Percentiles rank a stretch among this genome's conserved stretches.
Evolutionary conservation across 2,113 vertebrate genomes (phyloP).

Genomic region (Helogale parvula): DNA sequence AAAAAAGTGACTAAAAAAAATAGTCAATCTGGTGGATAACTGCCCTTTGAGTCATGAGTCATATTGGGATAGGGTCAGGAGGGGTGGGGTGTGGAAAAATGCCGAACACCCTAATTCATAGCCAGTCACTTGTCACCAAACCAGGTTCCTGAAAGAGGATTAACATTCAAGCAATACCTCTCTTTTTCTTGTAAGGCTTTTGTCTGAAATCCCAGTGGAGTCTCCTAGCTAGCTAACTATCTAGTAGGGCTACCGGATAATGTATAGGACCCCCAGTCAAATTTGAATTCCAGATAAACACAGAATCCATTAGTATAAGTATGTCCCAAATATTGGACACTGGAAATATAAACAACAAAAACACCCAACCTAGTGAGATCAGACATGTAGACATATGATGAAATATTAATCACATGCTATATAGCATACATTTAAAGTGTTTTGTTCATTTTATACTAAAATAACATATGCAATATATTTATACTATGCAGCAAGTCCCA

Average conservation of each 20-base stretch:
- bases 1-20: not conserved
- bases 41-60: not conserved
- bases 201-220: not conserved
- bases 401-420: not conserved
- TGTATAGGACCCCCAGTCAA: not conserved
- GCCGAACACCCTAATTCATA: not conserved
- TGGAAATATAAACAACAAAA: not conserved
- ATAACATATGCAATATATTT: not conserved
- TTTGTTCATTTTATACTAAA: not conserved
- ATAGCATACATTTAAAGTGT: not conserved
- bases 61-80: not conserved
- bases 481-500: not conserved
- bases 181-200: not conserved
- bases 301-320: not conserved
- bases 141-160: not conserved
- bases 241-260: not conserved
- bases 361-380: not conserved
- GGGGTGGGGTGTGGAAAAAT: not conserved
- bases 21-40: not conserved
- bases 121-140: not conserved
- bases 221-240: not conserved
- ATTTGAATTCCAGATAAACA: slow-evolving; percentile 40
- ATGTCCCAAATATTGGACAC: not conserved
- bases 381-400: not conserved
- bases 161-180: not conserved